Conservation (phyloP, 2,888 invertebrate species). For the Dynastes tityus region DNA sequence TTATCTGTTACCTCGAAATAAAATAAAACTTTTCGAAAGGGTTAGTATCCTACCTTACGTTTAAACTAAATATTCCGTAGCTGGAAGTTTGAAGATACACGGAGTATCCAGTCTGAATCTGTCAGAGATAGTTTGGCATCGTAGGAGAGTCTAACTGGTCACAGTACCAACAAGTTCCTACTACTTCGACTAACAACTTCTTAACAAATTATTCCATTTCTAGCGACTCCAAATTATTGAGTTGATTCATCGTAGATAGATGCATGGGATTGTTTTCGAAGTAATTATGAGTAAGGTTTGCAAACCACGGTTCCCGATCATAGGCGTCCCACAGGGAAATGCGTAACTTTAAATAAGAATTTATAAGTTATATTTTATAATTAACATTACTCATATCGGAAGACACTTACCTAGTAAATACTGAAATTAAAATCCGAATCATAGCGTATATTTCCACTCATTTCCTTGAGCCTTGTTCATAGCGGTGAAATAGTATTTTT, state of each 20-base stretch:
- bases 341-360: too few species aligned
- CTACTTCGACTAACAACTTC: conserved; percentile 20
- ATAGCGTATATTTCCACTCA: too few species aligned
- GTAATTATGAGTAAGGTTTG: background rate
- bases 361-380: too few species aligned
- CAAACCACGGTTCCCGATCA: too few species aligned
- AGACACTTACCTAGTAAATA: too few species aligned
- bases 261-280: background rate
- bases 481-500: too few species aligned
- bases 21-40: conserved; percentile 11
- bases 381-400: too few species aligned
- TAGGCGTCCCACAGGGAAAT: too few species aligned
- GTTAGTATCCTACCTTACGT: conserved; percentile 17
- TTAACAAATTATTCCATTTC: conserved; percentile 30
- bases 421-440: too few species aligned
- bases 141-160: conserved; percentile 8
- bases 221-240: conserved; percentile 11
- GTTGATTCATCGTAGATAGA: conserved; percentile 1
- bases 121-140: conserved; percentile 21
- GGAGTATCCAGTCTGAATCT: conserved; percentile 18
- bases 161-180: conserved; percentile 11
- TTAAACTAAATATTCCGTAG: conserved; percentile 18
- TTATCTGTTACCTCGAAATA: background rate
- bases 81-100: conserved; percentile 16
- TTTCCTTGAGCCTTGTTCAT: too few species aligned